Percentiles rank a stretch among this genome's conserved stretches.
phyloP scores from a whole-genome alignment of 1,140 invertebrate species.

The Wasmannia auropunctata region DNA sequence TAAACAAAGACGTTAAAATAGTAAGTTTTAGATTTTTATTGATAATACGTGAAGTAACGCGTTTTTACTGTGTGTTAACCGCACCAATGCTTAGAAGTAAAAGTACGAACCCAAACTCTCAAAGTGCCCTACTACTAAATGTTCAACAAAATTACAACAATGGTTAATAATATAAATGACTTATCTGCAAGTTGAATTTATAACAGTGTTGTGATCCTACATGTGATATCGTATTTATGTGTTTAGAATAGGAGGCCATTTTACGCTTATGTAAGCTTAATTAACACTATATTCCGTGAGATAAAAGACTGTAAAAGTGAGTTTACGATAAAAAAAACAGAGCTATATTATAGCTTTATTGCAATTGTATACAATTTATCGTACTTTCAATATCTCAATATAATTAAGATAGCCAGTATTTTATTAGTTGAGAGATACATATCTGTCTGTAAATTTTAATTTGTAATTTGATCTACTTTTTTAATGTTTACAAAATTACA shows the following conservation, averaged over 20 bases:
- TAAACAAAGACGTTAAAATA: slow-evolving; percentile 44
- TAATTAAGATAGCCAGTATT: background rate
- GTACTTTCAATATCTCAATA: slow-evolving; percentile 35
- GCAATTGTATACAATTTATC: slow-evolving; percentile 18
- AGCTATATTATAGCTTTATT: slow-evolving; percentile 35
- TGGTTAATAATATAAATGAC: slow-evolving; percentile 74
- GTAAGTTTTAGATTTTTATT: slow-evolving; percentile 43
- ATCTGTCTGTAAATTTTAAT: slow-evolving; percentile 30
- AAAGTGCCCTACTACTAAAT: slow-evolving; percentile 83
- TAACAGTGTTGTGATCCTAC: slow-evolving; percentile 84
- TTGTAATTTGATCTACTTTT: slow-evolving; percentile 4
- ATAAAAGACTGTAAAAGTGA: slow-evolving; percentile 60
- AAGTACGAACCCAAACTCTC: slow-evolving; percentile 74
- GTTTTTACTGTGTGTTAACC: slow-evolving; percentile 66
- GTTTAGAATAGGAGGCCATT: slow-evolving; percentile 69
- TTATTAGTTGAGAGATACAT: background rate
- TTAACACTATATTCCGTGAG: slow-evolving; percentile 61
- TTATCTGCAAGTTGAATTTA: slow-evolving; percentile 79
- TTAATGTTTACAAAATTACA: slow-evolving; percentile 31
- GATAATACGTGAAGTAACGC: slow-evolving; percentile 44
- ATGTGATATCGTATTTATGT: slow-evolving; percentile 83
- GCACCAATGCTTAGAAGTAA: slow-evolving; percentile 71
- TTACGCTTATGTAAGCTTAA: slow-evolving; percentile 71
- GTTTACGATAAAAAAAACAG: slow-evolving; percentile 44
- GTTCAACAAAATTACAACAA: slow-evolving; percentile 78